Evolutionary conservation across 1,140 invertebrate species (phyloP).

Genomic region (Zaprionus inermis): DNA sequence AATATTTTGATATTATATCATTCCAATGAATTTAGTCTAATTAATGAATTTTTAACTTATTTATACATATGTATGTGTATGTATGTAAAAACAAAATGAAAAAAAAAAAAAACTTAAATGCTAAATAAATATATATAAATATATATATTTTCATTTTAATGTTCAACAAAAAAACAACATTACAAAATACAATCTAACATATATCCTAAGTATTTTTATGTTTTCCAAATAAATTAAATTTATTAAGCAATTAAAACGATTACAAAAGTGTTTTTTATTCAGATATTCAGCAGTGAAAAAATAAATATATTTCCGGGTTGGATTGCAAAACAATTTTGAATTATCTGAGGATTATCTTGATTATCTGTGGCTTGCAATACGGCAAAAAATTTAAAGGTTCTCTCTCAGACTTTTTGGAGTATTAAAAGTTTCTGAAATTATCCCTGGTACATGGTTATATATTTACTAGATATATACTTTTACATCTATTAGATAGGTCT

Average conservation of each 20-base stretch:
- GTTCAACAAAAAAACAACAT: constrained; percentile 63
- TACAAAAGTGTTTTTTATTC: background rate
- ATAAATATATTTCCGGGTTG: no score
- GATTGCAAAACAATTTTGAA: no score
- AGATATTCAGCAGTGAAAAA: no score
- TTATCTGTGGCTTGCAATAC: no score
- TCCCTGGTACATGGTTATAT: no score
- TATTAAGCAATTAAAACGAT: constrained; percentile 65
- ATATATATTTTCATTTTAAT: constrained; percentile 68
- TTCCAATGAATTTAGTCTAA: constrained; percentile 83
- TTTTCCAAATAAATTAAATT: constrained; percentile 82
- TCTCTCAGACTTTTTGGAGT: no score
- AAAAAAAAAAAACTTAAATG: constrained; percentile 48
- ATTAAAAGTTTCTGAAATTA: no score
- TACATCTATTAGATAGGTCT: no score
- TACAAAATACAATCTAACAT: constrained; percentile 57
- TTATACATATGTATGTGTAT: constrained; percentile 75
- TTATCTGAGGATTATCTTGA: no score
- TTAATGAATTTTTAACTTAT: constrained; percentile 83
- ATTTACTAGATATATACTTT: no score
- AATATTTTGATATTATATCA: constrained; percentile 83
- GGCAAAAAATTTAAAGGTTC: no score
- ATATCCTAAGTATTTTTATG: constrained; percentile 77
- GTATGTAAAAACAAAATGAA: constrained; percentile 69
- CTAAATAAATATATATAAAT: constrained; percentile 70